phyloP scores from a whole-genome alignment of 2,113 vertebrate species.

The Bettongia penicillata region DNA sequence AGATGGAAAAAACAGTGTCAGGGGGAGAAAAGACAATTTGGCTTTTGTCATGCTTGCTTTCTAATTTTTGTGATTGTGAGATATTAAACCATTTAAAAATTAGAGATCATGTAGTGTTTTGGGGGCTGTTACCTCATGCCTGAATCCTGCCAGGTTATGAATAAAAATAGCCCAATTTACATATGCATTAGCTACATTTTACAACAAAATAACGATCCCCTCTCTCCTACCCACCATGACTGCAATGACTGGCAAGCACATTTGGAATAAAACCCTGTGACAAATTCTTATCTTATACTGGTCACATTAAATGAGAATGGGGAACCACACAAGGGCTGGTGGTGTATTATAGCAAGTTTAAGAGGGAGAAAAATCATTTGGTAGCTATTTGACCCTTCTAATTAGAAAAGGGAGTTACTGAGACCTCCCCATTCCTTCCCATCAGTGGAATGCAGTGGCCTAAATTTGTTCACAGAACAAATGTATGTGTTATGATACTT shows the following conservation, averaged over 20 bases:
- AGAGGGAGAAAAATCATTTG: conserved; percentile 32
- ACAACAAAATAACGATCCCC: conserved; percentile 47
- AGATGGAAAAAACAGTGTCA: neutral
- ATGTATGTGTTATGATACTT: neutral
- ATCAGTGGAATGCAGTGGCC: conserved; percentile 27
- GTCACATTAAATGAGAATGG: conserved; percentile 56
- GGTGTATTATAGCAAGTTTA: conserved; percentile 22
- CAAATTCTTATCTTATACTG: conserved; percentile 46
- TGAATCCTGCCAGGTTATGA: conserved; percentile 76
- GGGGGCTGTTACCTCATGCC: conserved; percentile 60
- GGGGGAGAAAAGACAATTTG: neutral
- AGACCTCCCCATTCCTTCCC: conserved; percentile 10
- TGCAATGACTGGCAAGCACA: conserved; percentile 70
- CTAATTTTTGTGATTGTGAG: conserved; percentile 64
- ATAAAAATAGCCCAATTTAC: conserved; percentile 81
- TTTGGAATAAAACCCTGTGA: conserved; percentile 70
- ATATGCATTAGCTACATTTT: conserved; percentile 79
- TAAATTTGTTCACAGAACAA: conserved; percentile 10
- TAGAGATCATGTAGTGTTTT: conserved; percentile 62
- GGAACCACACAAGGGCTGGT: rapidly evolving
- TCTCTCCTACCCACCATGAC: conserved; percentile 9
- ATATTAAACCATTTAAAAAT: conserved; percentile 69
- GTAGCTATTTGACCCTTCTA: conserved; percentile 6
- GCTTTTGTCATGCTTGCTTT: conserved; percentile 42
- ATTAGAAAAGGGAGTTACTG: conserved; percentile 51